Percentiles rank a stretch among this genome's conserved stretches.
Evolutionary conservation across 1,140 invertebrate species (phyloP).

Genomic region (Cydia splendana): DNA sequence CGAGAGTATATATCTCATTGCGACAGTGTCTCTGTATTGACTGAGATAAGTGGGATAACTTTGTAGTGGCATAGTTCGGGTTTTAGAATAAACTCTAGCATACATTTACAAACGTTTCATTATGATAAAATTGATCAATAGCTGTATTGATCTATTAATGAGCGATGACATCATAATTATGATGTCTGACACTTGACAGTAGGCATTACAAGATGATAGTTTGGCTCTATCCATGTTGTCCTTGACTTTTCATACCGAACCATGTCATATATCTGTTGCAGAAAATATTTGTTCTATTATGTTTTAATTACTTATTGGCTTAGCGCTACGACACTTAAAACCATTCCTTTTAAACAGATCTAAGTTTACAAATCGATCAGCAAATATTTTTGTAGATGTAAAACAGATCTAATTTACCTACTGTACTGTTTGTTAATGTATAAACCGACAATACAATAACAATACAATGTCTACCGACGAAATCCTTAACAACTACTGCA

Average conservation of each 20-base stretch:
- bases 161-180: neutral
- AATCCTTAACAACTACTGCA: too few relatives aligned
- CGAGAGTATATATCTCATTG: too few relatives aligned
- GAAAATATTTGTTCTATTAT: neutral
- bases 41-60: too few relatives aligned
- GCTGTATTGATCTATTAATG: neutral
- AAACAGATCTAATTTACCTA: too few relatives aligned
- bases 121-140: neutral
- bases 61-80: neutral
- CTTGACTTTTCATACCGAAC: neutral
- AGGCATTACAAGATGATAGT: neutral
- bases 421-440: too few relatives aligned
- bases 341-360: neutral
- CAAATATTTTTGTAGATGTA: neutral
- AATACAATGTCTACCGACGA: too few relatives aligned
- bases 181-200: neutral
- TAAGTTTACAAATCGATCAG: neutral
- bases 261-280: neutral
- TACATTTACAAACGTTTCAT: neutral
- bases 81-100: neutral
- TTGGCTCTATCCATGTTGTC: neutral
- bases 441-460: too few relatives aligned
- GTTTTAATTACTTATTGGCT: neutral
- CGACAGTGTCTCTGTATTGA: neutral
- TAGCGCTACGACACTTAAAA: neutral